Evolutionary conservation across 1,140 invertebrate genomes (phyloP), one percentile per base, ranked within the genome.

Genomic region (Dendroctonus ponderosae): DNA sequence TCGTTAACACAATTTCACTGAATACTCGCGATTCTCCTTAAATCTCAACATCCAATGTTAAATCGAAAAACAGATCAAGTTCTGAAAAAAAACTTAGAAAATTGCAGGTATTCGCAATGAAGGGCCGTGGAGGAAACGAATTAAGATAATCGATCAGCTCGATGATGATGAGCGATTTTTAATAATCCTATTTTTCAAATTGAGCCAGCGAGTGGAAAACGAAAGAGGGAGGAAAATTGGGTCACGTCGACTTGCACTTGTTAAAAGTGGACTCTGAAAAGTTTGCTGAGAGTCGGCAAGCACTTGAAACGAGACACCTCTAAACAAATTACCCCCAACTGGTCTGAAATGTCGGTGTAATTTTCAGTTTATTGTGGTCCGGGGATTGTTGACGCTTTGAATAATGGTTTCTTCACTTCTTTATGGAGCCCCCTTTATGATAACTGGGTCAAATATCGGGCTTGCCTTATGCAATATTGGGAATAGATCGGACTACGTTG

Each of bases 271-370:
- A 49, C 58, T 48, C 58, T 49, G 46, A 48, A 38, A 60, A 60
- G 58, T 60, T 60, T 60, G 44, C 12, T 39, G 58, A 60, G 58
- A 60, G 46, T 49, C 42, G 41, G 41, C 39, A 58, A 60, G 58
- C 58, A 60, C 58, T 60, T 60, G 58, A 60, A 60, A 60, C 44
- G 39, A 44, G 40, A 60, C 58, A 50, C 58, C 58, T 49, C 46
- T 60, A 60, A 60, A 60, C 58, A 60, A 60, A 60, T 60, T 60
- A 60, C 58, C 58, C 38, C 40, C 46, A n/a, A 38, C 44, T 60
- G 26, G 43, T n/a, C 40, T 9, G 58, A 60, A 49, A 41, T 43
- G 44, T 60, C 50, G 44, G 44, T n/a, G 58, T 39, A 60, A 60
- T 60, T 60, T 60, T 60, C 44, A 37, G 58, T 50, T 48, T 60